Base-by-base conservation (phyloP, 2,888 invertebrate species). In the Parnassius glacialis region DNA sequence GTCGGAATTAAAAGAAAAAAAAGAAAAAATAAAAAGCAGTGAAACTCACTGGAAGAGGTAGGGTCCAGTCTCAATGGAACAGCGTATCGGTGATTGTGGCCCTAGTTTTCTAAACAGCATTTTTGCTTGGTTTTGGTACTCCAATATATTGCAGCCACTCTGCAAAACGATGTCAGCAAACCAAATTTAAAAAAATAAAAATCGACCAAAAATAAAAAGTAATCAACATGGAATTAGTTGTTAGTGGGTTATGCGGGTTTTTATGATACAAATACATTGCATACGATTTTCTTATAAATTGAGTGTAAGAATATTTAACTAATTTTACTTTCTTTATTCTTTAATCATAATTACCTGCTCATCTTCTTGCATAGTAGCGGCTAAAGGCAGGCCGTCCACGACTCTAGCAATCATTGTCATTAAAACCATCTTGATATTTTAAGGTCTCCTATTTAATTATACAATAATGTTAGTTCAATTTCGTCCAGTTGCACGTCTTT, bases 91-190 rank as follows among this genome's bases (percentile, higher is more conserved):
- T 64, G 99, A 98, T 79, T 97, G 95, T 48, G 95, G 94, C 71
- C 96, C 96, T 78, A 99, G 93, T 91, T 98, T 98, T 76, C 97
- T 94, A 92, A 99, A 99, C 75, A 99, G 93, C 95, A 98, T 96
- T 93, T 99, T 99, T 47, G 99, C 99, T 92, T 99, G 99, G 87
- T 98, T 99, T 88, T 99, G 99, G 87, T 99, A 99, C 84, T 99
- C 99, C 87, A 98, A 92, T 81, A 99, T 95, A 91, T 95, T 97
- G 85, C 96, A 95, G 64, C 98, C 99, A 69, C 96, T 95, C 98
- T 99, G 92, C 75, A 54, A 90, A 92, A 83, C 76, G 81, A 85
- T 75, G 79, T 81, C 73, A 82, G 87, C 87, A 87, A 87, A 85
- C 76, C 67, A 84, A 76, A 86, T 78, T 74, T 76, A 73, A 75